Percentiles rank a stretch among this genome's conserved stretches.
Conservation (phyloP, 2,888 invertebrate species). For the Nomada flava region DNA sequence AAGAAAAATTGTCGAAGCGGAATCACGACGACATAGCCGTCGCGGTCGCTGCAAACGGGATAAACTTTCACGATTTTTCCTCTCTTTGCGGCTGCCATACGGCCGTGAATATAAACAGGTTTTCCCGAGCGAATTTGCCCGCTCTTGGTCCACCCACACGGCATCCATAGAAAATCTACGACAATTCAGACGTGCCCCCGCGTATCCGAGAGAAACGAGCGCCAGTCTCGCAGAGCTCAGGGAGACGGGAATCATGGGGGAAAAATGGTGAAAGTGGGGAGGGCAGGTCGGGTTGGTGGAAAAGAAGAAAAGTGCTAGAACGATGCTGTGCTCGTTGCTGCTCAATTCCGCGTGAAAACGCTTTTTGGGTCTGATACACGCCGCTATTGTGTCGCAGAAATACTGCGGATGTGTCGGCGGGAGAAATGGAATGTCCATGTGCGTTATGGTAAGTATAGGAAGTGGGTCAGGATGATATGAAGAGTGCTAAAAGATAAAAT, state of each 20-base stretch:
- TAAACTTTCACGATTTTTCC: conserved; percentile 76
- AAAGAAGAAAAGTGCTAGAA: conserved; percentile 46
- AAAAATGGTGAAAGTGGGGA: conserved; percentile 20
- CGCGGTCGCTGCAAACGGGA: conserved; percentile 61
- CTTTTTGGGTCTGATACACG: conserved; percentile 51
- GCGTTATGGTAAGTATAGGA: conserved; percentile 13
- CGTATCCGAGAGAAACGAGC: conserved; percentile 56
- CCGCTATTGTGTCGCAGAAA: not conserved
- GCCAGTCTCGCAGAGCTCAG: conserved; percentile 19
- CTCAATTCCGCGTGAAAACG: conserved; percentile 76
- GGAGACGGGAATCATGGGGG: conserved; percentile 21
- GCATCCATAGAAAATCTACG: conserved; percentile 79
- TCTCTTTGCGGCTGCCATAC: conserved; percentile 38
- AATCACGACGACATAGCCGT: conserved; percentile 45
- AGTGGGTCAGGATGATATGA: not conserved
- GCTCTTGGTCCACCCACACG: conserved; percentile 35
- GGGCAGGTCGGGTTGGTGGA: not conserved
- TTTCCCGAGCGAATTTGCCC: conserved; percentile 65
- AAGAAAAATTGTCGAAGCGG: conserved; percentile 24
- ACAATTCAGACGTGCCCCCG: conserved; percentile 73
- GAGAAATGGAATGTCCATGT: not conserved
- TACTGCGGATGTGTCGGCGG: not conserved
- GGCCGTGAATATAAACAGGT: conserved; percentile 74
- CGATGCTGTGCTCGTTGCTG: conserved; percentile 59
- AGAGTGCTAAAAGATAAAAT: not conserved